Conservation (phyloP, 2,113 vertebrate genomes). For the Brienomyrus longianalis region DNA sequence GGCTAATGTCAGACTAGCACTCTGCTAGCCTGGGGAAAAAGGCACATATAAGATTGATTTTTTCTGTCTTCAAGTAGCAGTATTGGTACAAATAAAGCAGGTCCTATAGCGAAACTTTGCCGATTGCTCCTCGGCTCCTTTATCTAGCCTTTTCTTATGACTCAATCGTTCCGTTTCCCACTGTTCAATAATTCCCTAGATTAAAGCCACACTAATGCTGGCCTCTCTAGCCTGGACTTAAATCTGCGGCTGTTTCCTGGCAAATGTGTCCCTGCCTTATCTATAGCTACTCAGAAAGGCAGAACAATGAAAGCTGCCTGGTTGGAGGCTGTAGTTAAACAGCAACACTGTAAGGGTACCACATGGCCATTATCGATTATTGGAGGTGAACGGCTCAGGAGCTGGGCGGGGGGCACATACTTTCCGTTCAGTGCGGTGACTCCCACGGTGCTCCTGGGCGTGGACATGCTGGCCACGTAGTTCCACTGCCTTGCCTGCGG, state of each 20-base stretch:
- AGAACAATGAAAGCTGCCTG: not conserved
- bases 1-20: not conserved
- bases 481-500: constrained; percentile 95
- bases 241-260: not conserved
- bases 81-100: not conserved
- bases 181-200: not conserved
- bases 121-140: not conserved
- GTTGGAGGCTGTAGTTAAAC: not conserved
- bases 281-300: not conserved
- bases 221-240: not conserved
- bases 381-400: not conserved
- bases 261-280: not conserved
- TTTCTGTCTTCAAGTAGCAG: not conserved
- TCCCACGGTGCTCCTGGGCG: constrained; percentile 87
- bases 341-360: not conserved
- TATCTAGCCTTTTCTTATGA: not conserved
- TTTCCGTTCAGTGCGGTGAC: constrained; percentile 90
- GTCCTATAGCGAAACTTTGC: not conserved
- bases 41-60: not conserved
- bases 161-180: not conserved
- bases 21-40: not conserved
- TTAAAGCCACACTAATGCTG: not conserved
- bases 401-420: constrained; percentile 46
- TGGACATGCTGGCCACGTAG: constrained; percentile 96
- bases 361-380: not conserved